phyloP scores from a whole-genome alignment of 2,888 invertebrate genomes.

The Amblyteles armatorius region DNA sequence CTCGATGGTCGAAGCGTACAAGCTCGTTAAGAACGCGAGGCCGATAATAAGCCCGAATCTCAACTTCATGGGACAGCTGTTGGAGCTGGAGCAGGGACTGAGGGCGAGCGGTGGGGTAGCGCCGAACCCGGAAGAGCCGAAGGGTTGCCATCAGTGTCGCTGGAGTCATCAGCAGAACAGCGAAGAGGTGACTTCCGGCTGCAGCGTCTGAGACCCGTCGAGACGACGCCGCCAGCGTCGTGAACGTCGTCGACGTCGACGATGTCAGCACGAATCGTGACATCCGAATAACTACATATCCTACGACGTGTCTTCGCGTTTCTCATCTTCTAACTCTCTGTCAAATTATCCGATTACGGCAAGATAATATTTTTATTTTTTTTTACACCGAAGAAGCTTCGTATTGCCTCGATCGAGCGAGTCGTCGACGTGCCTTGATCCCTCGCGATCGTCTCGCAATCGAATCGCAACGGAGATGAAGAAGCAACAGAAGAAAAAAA shows the following conservation, averaged over 20 bases:
- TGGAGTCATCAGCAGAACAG: conserved; percentile 86
- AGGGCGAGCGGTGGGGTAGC: conserved; percentile 82
- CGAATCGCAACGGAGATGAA: neutral
- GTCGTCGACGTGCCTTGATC: conserved; percentile 28
- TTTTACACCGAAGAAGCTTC: neutral
- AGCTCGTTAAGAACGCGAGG: conserved; percentile 93
- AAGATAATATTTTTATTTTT: conserved; percentile 8
- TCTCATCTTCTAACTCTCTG: conserved; percentile 19
- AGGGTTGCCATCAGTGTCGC: conserved; percentile 85
- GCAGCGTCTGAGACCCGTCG: conserved; percentile 85
- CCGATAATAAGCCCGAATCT: conserved; percentile 97
- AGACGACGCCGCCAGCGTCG: conserved; percentile 67
- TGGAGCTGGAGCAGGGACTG: conserved; percentile 92
- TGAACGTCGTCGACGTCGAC: conserved; percentile 54
- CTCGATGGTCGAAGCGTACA: conserved; percentile 94
- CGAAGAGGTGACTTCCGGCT: conserved; percentile 86
- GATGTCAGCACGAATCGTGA: conserved; percentile 58
- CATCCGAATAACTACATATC: conserved; percentile 66
- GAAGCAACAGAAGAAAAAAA: neutral
- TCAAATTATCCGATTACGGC: neutral
- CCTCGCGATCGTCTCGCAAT: conserved; percentile 14
- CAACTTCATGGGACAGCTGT: conserved; percentile 96
- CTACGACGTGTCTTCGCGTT: conserved; percentile 41
- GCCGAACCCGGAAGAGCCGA: conserved; percentile 82
- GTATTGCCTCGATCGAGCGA: conserved; percentile 7